Base-by-base conservation (phyloP, 2,888 invertebrate species). In the Congeria kusceri region DNA sequence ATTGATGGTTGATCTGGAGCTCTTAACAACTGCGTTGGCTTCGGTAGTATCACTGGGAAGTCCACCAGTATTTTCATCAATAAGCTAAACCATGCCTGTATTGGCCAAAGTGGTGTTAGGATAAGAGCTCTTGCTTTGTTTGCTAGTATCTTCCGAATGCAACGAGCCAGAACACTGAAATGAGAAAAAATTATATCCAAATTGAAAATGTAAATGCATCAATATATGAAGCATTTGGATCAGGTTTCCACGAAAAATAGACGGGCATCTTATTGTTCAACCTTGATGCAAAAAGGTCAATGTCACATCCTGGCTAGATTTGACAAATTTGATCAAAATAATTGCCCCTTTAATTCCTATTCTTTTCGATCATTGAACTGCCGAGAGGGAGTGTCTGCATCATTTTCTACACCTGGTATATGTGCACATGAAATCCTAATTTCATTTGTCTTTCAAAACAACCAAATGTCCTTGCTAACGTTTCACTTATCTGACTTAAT, bases 111-210 rank as follows among this genome's bases (percentile, higher is more conserved):
- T n/a, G 81, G 77, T 13, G 61, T 62, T 4, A 74, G n/a, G 46
- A 69, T 7, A 3, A 73, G 11, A 0, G 9, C 53, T 47, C 47
- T 11, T 11, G 58, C 67, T n/a, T 56, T 1, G 32, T 77, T 71
- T n/a, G 44, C 15, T 25, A 39, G 25, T 18, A 62, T 25, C 59
- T 71, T 83, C 66, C 69, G 71, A 15, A 80, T 28, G 29, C 64
- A 62, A 46, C 73, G 56, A 13, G 62, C 65, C 13, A 85, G 20
- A 15, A 83, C 29, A 78, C 77, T 80, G 80, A 83, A 85, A 80
- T 76, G 80, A 57, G 76, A 76, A 58, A 78, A 77, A 47, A 73
- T n/a, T 77, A 80, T 72, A 29, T 23, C 20, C 49, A 59, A 65
- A 13, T 56, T 46, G 69, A 59, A 69, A 20, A 25, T 15, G 39